phyloP scores from a whole-genome alignment of 2,113 vertebrate species.

The Colius striatus region DNA sequence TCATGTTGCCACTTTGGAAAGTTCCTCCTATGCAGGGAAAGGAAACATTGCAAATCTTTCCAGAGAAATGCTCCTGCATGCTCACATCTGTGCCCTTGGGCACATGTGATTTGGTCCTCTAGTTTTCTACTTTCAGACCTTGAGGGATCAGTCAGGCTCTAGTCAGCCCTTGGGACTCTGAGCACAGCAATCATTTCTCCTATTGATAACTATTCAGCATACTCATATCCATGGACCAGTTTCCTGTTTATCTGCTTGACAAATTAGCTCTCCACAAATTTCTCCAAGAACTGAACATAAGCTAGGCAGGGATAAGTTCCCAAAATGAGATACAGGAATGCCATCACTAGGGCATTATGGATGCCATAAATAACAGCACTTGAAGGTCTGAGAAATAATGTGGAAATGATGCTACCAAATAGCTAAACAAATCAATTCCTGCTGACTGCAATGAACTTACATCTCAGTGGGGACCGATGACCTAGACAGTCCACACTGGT shows the following conservation, averaged over 20 bases:
- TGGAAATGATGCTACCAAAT: background rate
- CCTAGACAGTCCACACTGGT: background rate
- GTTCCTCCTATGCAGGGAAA: background rate
- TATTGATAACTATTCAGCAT: accelerated
- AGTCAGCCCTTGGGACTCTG: background rate
- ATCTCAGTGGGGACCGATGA: background rate
- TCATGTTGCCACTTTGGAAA: background rate
- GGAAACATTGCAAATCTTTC: background rate
- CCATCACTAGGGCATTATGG: background rate
- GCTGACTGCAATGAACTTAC: background rate
- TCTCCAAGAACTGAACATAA: background rate
- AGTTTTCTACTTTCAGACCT: background rate
- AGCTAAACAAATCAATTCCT: background rate
- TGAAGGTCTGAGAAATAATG: background rate
- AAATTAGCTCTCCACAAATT: background rate
- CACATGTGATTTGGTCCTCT: background rate
- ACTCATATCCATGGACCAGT: background rate
- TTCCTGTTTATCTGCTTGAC: background rate
- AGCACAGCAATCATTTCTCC: background rate
- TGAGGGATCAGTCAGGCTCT: background rate
- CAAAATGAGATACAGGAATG: background rate
- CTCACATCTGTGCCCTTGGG: background rate
- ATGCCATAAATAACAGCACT: background rate
- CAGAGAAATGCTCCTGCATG: accelerated
- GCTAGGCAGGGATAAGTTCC: background rate